Conservation (phyloP, 2,113 vertebrate species). For the Platichthys stellatus region DNA sequence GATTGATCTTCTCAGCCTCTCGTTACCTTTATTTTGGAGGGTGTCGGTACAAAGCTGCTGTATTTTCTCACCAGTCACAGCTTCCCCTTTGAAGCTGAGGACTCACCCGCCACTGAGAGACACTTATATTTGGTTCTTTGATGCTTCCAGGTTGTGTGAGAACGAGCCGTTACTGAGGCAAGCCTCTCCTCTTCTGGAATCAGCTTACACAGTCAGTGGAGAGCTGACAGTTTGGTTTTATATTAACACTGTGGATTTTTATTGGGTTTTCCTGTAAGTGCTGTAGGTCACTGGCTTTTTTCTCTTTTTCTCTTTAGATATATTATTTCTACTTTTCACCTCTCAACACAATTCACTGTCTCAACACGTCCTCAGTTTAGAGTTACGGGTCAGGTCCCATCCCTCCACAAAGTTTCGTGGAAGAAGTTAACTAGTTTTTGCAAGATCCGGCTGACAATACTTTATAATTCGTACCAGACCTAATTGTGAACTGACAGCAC, state of each 20-base stretch:
- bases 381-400: no score
- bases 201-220: slow-evolving; percentile 31
- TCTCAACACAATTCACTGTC: not conserved
- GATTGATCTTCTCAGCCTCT: slow-evolving; percentile 5
- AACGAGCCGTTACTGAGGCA: slow-evolving; percentile 44
- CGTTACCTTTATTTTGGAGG: slow-evolving; percentile 4
- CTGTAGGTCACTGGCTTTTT: no score
- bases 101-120: slow-evolving; percentile 30
- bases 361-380: no score
- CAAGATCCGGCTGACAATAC: no score
- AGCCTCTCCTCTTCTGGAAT: slow-evolving; percentile 30
- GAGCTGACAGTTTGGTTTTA: slow-evolving; percentile 18
- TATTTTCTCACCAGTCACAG: slow-evolving; percentile 20
- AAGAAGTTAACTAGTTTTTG: no score
- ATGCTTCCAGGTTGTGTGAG: slow-evolving; percentile 43
- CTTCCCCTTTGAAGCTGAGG: slow-evolving; percentile 53
- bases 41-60: slow-evolving; percentile 23
- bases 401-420: no score
- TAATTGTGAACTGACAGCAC: no score
- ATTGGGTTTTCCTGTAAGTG: not conserved
- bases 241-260: slow-evolving; percentile 16
- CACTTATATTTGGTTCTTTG: slow-evolving; percentile 52
- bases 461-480: no score
- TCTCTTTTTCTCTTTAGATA: no score
- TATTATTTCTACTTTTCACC: not conserved